A percentile compares a stretch with the other conserved stretches of the same genome.
Conservation (phyloP, 2,797 vertebrate genomes). For the Poeciliopsis turneri region DNA sequence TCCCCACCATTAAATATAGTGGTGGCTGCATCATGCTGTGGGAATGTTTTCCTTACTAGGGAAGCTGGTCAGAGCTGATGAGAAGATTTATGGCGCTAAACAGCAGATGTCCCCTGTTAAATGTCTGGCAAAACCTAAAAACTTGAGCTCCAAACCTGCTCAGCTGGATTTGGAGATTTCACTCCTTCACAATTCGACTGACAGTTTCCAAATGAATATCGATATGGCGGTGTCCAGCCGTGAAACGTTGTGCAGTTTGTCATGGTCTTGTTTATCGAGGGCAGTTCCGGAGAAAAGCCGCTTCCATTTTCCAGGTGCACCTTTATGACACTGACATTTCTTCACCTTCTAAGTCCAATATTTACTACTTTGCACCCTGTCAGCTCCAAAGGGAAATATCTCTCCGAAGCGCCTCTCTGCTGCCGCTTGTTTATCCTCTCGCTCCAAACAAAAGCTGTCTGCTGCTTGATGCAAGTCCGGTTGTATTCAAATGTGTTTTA, state of each 20-base stretch:
- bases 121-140: background rate
- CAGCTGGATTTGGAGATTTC: background rate
- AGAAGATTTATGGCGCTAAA: background rate
- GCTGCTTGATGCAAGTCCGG: background rate
- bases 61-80: background rate
- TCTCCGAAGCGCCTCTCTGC: background rate
- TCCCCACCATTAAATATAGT: background rate
- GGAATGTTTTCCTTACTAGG: background rate
- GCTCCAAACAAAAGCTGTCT: background rate
- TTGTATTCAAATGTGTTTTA: background rate
- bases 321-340: constrained; percentile 14
- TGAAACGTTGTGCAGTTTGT: background rate
- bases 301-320: background rate
- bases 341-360: background rate
- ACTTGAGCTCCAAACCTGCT: background rate
- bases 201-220: background rate
- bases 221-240: background rate
- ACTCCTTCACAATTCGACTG: background rate
- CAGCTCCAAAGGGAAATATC: background rate
- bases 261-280: background rate
- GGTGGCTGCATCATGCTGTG: background rate
- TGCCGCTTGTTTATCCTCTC: constrained; percentile 3
- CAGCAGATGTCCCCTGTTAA: background rate
- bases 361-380: background rate
- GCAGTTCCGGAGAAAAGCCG: background rate